Conservation (phyloP, 1,140 invertebrate species). For the Hycleus cichorii region DNA sequence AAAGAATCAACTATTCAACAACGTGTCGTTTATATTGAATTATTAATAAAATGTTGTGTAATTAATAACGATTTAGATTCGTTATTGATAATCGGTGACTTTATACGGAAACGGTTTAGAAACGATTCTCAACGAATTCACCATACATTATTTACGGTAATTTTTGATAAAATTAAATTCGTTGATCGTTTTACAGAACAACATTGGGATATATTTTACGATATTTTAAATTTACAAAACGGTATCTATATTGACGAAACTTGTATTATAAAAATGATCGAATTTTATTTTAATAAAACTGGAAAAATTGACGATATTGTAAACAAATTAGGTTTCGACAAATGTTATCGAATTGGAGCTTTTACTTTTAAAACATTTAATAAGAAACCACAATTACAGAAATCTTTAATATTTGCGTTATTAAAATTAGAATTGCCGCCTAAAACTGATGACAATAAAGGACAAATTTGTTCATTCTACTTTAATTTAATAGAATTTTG, state of each 20-base stretch:
- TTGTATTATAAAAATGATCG: neutral
- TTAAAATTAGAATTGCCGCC: neutral
- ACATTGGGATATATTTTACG: neutral
- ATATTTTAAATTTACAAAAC: neutral
- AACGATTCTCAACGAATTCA: neutral
- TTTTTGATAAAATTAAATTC: neutral
- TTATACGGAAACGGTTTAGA: neutral
- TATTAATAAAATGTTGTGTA: neutral
- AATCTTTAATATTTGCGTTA: neutral
- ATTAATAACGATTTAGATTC: neutral
- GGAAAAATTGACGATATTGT: neutral
- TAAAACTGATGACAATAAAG: neutral
- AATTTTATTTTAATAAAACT: neutral
- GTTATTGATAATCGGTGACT: neutral
- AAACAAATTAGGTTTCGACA: neutral
- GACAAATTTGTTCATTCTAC: too few species aligned
- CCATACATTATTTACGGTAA: neutral
- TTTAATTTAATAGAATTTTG: neutral
- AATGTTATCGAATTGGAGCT: too few species aligned
- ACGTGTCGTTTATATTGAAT: neutral
- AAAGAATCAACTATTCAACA: neutral
- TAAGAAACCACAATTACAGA: neutral
- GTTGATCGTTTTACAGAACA: neutral
- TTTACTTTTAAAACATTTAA: neutral
- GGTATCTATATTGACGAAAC: neutral